Base-by-base conservation (phyloP, 2,113 vertebrate genomes). In the Serilophus lunatus region DNA sequence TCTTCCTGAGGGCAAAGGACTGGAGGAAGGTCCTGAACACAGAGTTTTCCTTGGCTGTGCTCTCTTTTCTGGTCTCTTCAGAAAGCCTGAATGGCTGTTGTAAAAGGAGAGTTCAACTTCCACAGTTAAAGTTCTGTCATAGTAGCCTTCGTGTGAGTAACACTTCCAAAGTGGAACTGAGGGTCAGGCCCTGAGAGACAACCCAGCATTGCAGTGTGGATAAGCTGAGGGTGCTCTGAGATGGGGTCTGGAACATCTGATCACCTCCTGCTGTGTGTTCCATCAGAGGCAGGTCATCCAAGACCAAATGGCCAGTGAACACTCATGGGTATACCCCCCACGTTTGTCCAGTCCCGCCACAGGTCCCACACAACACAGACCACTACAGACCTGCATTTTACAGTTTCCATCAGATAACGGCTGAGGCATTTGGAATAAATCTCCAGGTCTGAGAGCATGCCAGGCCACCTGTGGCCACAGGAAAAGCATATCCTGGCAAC, bases 401-500 rank as follows among this genome's bases (percentile, higher is more conserved):
- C n/a, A 56, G 26, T 75, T 84, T 71, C 65, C 45, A 15, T 57
- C 60, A 80, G 64, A 71, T 17, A 90, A 84, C 2, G 47, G 63
- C 70, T 2, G 7, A 64, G 36, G 44, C 0, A 6, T 36, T 78
- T 0, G 0, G 80, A 93, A 83, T 61, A 88, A 56, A 75, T 64
- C 64, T 93, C 12, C 60, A 76, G 6, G 23, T 68, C 72, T 90
- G 72, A 93, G 51, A 93, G 28, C 42, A 44, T 53, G 69, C 65
- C 76, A 93, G 85, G 85, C 44, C 80, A 94, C 90, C 80, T 84
- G 76, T 61, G 63, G 69, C 49, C 64, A 83, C 69, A 92, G 82
- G 49, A 95, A 95, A 81, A 94, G 64, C 40, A 60, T 57, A 86
- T 78, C 69, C 82, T 75, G 79, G 72, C 61, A 92, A 94, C 49